A percentile compares a stretch with the other conserved stretches of the same genome.
Conservation (phyloP, 2,113 vertebrate species). For the Aptenodytes forsteri region DNA sequence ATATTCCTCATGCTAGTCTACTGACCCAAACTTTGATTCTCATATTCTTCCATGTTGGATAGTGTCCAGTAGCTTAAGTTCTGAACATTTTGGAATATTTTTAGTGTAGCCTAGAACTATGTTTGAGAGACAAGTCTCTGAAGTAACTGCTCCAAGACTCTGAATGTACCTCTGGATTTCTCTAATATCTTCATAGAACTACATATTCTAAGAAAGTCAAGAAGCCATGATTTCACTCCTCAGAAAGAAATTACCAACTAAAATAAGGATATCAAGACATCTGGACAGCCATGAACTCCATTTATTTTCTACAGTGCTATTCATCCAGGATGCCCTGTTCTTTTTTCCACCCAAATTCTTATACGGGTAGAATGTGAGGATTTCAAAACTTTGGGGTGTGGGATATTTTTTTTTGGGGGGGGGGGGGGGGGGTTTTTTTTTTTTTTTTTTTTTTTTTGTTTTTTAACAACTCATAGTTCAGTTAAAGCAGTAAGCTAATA, state of each 20-base stretch:
- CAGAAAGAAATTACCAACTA: background rate
- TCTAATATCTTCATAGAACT: background rate
- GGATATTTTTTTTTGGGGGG: background rate
- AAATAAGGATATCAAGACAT: background rate
- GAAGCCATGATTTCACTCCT: background rate
- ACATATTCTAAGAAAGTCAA: background rate
- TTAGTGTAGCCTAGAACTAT: background rate
- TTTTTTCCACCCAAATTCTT: background rate
- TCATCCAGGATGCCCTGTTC: background rate
- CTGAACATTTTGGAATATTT: background rate
- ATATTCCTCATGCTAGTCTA: background rate
- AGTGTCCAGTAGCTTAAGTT: background rate
- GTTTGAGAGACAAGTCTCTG: background rate
- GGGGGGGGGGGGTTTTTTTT: rapidly evolving
- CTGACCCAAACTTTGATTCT: background rate
- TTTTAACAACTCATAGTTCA: background rate
- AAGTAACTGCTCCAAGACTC: background rate
- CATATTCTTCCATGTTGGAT: background rate
- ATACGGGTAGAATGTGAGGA: background rate
- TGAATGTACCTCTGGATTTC: background rate
- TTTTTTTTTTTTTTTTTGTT: background rate
- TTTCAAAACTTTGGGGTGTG: background rate
- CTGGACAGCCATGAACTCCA: background rate
- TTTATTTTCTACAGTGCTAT: too few relatives aligned
- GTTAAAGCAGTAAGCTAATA: background rate